A percentile compares a stretch with the other conserved stretches of the same genome.
Conservation (phyloP, 2,797 vertebrate genomes). For the Psittacula derbiana region DNA sequence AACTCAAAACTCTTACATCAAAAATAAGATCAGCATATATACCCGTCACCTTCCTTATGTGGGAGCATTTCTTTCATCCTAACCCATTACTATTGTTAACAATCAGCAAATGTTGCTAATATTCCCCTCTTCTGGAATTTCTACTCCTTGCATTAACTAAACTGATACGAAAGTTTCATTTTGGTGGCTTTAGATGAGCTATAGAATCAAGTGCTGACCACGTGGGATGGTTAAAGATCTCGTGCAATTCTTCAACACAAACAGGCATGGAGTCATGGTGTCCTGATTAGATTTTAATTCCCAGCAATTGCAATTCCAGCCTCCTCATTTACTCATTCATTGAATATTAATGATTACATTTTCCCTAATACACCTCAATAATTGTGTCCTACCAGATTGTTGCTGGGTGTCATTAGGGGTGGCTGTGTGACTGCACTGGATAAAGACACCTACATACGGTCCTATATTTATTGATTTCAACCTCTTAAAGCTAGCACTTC, state of each 20-base stretch:
- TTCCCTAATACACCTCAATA: background rate
- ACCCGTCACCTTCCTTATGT: background rate
- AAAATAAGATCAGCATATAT: background rate
- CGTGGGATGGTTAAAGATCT: background rate
- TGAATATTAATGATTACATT: background rate
- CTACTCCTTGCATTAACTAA: background rate
- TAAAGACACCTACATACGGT: background rate
- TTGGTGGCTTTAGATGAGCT: background rate
- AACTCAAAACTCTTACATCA: background rate
- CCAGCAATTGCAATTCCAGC: background rate
- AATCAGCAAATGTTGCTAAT: background rate
- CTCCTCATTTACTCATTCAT: background rate
- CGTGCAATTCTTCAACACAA: background rate
- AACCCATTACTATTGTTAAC: background rate
- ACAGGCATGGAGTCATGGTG: background rate
- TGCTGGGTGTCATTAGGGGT: background rate
- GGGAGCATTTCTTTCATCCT: background rate
- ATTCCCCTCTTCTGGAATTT: background rate
- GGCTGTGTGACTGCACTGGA: background rate
- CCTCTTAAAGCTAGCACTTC: background rate
- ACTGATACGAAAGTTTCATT: background rate
- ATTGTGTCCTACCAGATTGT: background rate
- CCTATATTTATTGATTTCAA: background rate
- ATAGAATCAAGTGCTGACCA: background rate
- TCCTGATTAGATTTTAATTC: background rate